phyloP scores from a whole-genome alignment of 2,797 vertebrate genomes.

The Moxostoma hubbsi region DNA sequence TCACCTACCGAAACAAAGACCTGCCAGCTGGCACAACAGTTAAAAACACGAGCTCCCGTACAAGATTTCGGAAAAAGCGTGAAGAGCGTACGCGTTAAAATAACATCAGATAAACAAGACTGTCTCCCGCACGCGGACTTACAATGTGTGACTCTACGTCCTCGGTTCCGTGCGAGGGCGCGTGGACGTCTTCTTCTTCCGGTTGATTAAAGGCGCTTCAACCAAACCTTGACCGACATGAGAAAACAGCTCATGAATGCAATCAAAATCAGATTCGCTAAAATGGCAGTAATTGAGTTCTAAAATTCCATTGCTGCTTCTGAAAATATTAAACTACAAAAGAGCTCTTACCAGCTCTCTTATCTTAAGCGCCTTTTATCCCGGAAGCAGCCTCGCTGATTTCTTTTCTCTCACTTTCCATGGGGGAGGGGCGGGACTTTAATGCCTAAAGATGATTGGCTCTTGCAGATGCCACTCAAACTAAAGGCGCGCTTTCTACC shows the following conservation, averaged over 20 bases:
- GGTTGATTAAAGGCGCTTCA: constrained; percentile 45
- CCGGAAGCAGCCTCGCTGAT: constrained; percentile 49
- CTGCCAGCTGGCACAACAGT: background rate
- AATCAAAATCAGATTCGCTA: background rate
- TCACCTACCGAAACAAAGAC: background rate
- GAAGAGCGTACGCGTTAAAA: background rate
- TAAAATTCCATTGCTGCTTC: background rate
- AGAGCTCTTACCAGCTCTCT: constrained; percentile 13
- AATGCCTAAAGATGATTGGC: constrained; percentile 40
- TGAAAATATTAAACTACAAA: background rate
- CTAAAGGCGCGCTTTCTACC: constrained; percentile 44
- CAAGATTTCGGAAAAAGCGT: background rate
- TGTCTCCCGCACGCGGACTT: constrained; percentile 19
- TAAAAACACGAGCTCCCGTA: background rate
- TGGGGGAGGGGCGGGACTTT: constrained; percentile 18
- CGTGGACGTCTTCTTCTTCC: constrained; percentile 53
- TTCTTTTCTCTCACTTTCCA: background rate
- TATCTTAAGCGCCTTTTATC: constrained; percentile 10
- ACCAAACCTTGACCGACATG: constrained; percentile 1
- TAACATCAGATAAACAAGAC: constrained; percentile 1
- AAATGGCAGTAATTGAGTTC: too few relatives aligned
- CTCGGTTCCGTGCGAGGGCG: constrained; percentile 49
- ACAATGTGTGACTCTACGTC: constrained; percentile 44
- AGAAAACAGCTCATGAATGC: background rate
- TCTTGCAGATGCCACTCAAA: background rate